Percentiles rank a stretch among this genome's conserved stretches.
Evolutionary conservation across 2,113 vertebrate genomes (phyloP).

Genomic region (Catharus minimus): DNA sequence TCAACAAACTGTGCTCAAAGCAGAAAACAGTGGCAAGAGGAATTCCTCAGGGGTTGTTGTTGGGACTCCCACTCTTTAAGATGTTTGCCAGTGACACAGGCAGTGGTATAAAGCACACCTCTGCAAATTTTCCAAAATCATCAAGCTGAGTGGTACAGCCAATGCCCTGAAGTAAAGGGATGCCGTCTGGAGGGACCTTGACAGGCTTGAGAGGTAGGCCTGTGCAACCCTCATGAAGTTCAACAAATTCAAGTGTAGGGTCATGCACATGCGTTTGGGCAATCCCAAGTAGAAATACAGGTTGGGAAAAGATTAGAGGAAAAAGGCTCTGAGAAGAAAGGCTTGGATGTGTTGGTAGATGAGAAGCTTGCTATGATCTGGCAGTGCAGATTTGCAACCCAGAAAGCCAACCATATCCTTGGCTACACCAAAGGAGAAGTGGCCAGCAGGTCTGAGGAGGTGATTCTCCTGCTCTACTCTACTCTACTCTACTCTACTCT

Average conservation of each 20-base stretch:
- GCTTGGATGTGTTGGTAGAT: neutral
- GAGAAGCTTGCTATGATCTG: neutral
- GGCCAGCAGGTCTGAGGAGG: too few relatives aligned
- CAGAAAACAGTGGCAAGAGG: neutral
- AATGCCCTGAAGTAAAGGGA: neutral
- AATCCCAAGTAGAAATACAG: neutral
- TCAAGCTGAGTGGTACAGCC: neutral
- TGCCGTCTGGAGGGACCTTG: neutral
- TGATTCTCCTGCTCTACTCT: neutral
- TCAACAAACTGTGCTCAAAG: neutral
- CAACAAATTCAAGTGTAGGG: neutral
- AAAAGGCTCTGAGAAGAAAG: neutral
- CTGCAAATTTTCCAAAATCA: neutral
- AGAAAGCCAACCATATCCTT: neutral
- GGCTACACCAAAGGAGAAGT: neutral
- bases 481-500: neutral
- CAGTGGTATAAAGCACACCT: neutral
- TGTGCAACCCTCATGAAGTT: rapidly evolving
- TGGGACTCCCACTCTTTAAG: neutral
- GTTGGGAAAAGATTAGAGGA: neutral
- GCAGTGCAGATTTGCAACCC: neutral
- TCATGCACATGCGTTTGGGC: neutral
- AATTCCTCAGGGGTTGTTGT: rapidly evolving
- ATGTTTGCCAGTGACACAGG: rapidly evolving
- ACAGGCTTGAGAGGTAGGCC: neutral